Evolutionary conservation across 2,888 invertebrate genomes (phyloP).

Genomic region (Amphimallon solstitiale): DNA sequence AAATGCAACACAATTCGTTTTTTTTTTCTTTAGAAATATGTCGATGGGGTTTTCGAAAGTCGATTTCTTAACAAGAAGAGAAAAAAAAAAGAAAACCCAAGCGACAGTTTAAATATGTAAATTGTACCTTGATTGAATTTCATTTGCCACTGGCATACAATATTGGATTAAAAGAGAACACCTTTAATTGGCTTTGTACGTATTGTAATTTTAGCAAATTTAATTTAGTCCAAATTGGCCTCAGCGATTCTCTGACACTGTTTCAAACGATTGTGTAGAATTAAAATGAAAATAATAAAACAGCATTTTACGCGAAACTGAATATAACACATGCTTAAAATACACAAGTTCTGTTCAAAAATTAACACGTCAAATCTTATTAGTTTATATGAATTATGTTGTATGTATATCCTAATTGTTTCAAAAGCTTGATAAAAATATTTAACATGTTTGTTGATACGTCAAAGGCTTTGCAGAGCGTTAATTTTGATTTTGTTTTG

Average conservation of each 20-base stretch:
- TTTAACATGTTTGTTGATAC: too few relatives aligned
- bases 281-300: slow-evolving; percentile 5
- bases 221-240: slow-evolving; percentile 8
- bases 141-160: not conserved
- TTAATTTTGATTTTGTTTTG: too few relatives aligned
- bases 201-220: slow-evolving; percentile 27
- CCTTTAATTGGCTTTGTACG: slow-evolving; percentile 14
- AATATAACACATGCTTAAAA: not conserved
- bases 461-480: too few relatives aligned
- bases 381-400: too few relatives aligned
- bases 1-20: too few relatives aligned
- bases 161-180: slow-evolving; percentile 18
- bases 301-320: not conserved
- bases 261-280: not conserved
- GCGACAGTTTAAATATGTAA: slow-evolving; percentile 22
- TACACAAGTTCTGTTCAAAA: not conserved
- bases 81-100: not conserved
- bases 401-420: too few relatives aligned
- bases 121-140: slow-evolving; percentile 11
- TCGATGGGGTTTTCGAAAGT: not conserved
- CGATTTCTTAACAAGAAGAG: too few relatives aligned
- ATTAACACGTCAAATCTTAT: too few relatives aligned
- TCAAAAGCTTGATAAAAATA: too few relatives aligned
- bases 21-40: too few relatives aligned
- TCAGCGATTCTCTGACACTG: not conserved